phyloP scores from a whole-genome alignment of 2,113 vertebrate species.

The Athene noctua region DNA sequence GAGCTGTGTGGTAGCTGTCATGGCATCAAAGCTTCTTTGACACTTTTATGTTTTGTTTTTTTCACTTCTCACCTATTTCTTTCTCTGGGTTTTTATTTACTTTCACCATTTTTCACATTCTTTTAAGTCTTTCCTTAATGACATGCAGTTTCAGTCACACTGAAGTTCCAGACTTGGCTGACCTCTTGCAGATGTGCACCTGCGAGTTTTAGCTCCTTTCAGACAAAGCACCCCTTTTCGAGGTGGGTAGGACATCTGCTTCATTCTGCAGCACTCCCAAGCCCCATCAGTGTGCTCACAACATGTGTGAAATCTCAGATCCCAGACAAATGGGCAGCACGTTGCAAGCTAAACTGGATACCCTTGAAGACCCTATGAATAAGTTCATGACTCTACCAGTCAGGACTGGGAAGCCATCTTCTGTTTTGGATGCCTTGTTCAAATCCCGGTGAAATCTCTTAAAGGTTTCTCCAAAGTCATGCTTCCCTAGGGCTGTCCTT shows the following conservation, averaged over 20 bases:
- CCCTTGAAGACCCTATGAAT: background rate
- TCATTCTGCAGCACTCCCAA: background rate
- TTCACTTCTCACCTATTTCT: background rate
- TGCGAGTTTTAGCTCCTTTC: background rate
- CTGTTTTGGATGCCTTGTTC: background rate
- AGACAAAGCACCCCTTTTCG: background rate
- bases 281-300: background rate
- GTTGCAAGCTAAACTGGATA: background rate
- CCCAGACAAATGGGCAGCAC: background rate
- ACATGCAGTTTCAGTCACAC: background rate
- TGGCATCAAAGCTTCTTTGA: slow-evolving; percentile 7
- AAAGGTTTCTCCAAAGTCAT: background rate
- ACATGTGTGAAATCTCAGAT: background rate
- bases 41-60: slow-evolving; percentile 13
- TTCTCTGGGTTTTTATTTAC: background rate
- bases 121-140: background rate
- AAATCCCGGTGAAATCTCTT: background rate
- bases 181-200: background rate
- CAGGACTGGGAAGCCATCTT: background rate
- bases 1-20: background rate
- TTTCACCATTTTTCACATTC: background rate
- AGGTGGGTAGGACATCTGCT: background rate
- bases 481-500: background rate
- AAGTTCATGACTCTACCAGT: background rate
- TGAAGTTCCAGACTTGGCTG: background rate